Evolutionary conservation across 1,140 invertebrate species (phyloP), one percentile per base, ranked within the genome.

Genomic region (Micrasema longulum): DNA sequence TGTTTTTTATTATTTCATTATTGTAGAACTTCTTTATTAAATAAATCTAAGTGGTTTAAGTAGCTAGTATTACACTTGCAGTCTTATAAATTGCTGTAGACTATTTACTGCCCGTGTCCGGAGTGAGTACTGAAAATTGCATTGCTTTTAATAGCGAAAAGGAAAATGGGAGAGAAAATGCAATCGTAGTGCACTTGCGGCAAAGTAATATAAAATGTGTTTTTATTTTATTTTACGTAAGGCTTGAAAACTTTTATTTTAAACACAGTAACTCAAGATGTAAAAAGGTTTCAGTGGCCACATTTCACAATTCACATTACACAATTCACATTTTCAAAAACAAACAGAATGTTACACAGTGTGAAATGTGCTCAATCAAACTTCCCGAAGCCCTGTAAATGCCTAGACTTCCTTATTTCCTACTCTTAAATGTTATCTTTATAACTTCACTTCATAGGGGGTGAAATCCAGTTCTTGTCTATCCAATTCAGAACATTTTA

Each of bases 91-190:
- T 60, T 60, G 55, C 55, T 12, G 16, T 35, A 6, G 36, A 14
- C 55, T 23, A 60, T 60, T 60, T 60, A 60, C 38, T 41, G 22
- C 55, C 22, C 55, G 55, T 35, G 6, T 12, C 36, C 35, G 12
- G 55, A 60, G 41, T 38, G 36, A 41, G 35, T 60, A 31, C 38
- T 41, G 55, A 60, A 60, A 60, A 60, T 60, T 60, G 55, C 55
- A 60, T 60, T 38, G 55, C 35, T 20, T 41, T 60, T 60, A 36
- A 60, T 60, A 36, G 55, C 3, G 26, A 2, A 31, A 7, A 31
- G 26, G 26, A 7, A 31, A 31, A 7, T 2, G 26, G 26, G 2
- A 31, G 26, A 31, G 7, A 31, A 7, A 31, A 60, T 60, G 55
- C 55, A 60, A 38, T 60, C 35, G 55, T 14, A 60, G 35, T 60